Conservation (phyloP, 2,113 vertebrate genomes). For the Apodemus speciosus region DNA sequence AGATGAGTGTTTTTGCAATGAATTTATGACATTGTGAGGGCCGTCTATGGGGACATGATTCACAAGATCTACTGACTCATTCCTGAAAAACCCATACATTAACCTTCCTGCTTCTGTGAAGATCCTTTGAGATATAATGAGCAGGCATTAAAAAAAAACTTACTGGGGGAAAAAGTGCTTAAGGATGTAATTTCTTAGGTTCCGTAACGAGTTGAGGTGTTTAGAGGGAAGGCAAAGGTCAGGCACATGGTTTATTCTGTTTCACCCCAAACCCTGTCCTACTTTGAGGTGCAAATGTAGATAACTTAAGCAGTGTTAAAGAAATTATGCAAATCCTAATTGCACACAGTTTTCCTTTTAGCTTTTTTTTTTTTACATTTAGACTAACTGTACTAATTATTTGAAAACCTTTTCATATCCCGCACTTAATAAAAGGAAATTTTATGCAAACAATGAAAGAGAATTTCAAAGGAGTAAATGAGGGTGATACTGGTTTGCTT, state of each 20-base stretch:
- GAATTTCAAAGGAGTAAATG: slow-evolving; percentile 69
- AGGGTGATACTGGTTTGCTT: slow-evolving; percentile 46
- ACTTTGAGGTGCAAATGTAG: slow-evolving; percentile 75
- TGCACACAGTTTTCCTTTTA: slow-evolving; percentile 76
- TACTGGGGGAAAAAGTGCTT: slow-evolving; percentile 71
- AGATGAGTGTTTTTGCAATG: slow-evolving; percentile 71
- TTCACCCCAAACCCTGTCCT: slow-evolving; percentile 66
- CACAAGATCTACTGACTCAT: slow-evolving; percentile 77
- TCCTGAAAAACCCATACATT: slow-evolving; percentile 74
- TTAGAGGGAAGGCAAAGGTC: slow-evolving; percentile 71
- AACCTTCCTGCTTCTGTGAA: slow-evolving; percentile 77
- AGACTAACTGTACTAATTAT: slow-evolving; percentile 74
- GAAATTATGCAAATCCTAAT: slow-evolving; percentile 69
- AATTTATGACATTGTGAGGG: slow-evolving; percentile 76
- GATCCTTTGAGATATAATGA: slow-evolving; percentile 78
- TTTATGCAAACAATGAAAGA: slow-evolving; percentile 73
- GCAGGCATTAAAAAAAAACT: slow-evolving; percentile 66
- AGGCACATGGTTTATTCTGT: slow-evolving; percentile 79
- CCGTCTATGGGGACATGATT: slow-evolving; percentile 76
- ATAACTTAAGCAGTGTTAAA: slow-evolving; percentile 70
- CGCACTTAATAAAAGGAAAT: slow-evolving; percentile 70
- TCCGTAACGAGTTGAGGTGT: slow-evolving; percentile 69
- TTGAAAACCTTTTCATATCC: slow-evolving; percentile 75
- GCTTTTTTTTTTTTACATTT: slow-evolving; percentile 74
- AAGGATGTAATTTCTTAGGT: slow-evolving; percentile 77